phyloP scores from a whole-genome alignment of 2,888 invertebrate species.

The Rhingia campestris region DNA sequence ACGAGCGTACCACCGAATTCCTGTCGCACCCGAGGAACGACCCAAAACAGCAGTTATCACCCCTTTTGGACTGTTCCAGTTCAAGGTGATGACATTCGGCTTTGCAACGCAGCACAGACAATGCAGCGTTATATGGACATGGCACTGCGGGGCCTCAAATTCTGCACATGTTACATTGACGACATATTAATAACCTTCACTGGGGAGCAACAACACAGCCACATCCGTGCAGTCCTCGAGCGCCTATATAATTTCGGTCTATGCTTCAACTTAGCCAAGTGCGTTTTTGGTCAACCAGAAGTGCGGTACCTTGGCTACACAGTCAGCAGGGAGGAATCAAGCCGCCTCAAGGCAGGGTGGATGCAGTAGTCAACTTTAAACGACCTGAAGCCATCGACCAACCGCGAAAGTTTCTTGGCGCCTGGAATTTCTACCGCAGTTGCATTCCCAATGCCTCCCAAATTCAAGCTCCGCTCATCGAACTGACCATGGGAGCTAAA shows the following conservation, averaged over 20 bases:
- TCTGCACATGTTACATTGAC: too few species aligned
- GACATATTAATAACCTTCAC: too few species aligned
- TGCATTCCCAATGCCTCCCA: conserved; percentile 24
- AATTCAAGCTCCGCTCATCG: conserved; percentile 58
- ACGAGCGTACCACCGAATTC: too few species aligned
- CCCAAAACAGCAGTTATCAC: not conserved
- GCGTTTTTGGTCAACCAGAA: not conserved
- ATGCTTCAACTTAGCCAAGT: not conserved
- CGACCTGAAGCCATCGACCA: not conserved
- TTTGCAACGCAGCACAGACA: conserved; percentile 76
- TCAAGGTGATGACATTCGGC: conserved; percentile 74
- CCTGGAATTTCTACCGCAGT: conserved; percentile 45
- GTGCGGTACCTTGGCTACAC: not conserved
- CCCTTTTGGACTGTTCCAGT: conserved; percentile 68
- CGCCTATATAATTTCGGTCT: too few species aligned
- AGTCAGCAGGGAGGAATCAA: not conserved
- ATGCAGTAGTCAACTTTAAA: not conserved
- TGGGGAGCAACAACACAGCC: not conserved
- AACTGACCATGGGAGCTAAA: conserved; percentile 40
- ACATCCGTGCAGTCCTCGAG: conserved; percentile 31
- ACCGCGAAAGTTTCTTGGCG: not conserved
- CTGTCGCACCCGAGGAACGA: too few species aligned
- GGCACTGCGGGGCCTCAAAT: too few species aligned
- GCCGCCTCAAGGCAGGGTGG: not conserved
- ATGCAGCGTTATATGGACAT: not conserved